These are phyloP conservation scores for Crenichthys baileyi DNA, from an alignment of 2,797 vertebrate genomes.

Conservation along the genomic window DNA sequence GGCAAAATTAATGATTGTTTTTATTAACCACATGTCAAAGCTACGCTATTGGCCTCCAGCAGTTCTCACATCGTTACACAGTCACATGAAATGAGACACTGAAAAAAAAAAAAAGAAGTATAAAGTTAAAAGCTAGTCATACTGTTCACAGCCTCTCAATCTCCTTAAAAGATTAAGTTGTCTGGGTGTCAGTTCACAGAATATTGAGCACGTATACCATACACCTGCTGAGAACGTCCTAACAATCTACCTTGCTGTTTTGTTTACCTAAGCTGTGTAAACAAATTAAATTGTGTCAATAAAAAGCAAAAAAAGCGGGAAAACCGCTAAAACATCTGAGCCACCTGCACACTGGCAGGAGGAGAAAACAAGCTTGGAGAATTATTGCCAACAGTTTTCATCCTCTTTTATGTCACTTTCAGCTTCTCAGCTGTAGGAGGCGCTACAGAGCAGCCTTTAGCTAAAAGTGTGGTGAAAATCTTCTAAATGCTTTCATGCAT, in stretches of 20 bases:
- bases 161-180: neutral
- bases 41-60: neutral
- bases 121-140: neutral
- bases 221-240: neutral
- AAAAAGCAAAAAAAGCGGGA: neutral
- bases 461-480: neutral
- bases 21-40: conserved; percentile 20
- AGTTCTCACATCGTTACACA: neutral
- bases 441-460: neutral
- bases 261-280: neutral
- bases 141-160: neutral
- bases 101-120: conserved; percentile 1
- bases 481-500: neutral
- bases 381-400: neutral
- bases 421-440: neutral
- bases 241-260: neutral
- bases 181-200: neutral
- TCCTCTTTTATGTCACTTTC: neutral
- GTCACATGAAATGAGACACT: conserved; percentile 8
- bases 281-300: too few species aligned
- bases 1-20: conserved; percentile 11
- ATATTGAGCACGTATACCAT: neutral
- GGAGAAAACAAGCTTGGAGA: neutral
- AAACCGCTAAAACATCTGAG: neutral
- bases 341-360: neutral